Evolutionary conservation across 2,888 invertebrate genomes (phyloP), one percentile per base, ranked within the genome.

Genomic region (Apotomis betuletana): DNA sequence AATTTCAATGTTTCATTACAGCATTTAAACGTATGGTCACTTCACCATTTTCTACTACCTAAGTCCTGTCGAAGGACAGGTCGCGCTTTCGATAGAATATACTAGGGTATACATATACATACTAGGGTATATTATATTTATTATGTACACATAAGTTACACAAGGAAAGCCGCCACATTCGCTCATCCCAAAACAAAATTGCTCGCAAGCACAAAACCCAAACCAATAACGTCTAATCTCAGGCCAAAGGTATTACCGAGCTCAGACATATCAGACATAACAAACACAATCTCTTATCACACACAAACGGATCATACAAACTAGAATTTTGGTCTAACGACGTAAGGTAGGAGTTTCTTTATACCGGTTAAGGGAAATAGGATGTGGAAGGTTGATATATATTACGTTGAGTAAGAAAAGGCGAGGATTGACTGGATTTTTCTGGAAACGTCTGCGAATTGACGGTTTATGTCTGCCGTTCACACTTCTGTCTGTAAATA

Each of bases 141-240:
- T 49, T 12, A 4, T 41, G 6, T 49, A 3, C 12, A 49, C 9
- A 49, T 49, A 10, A 49, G 49, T 0, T 49, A 49, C 63, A 2
- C 36, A 4, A 38, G 27, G 3, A n/a, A 54, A 54, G 52, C 64
- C 44, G 15, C 64, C 54, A 55, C 38, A 63, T 41, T 52, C 54
- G 15, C 41, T 64, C 52, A 36, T 54, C 44, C 36, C 6, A 51
- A 54, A 52, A 51, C 60, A 60, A 65, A 15, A 70, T 70, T 69
- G 69, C 69, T 57, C 12, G 54, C 64, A 46, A 15, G 46, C 60
- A 61, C 67, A 71, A 69, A 69, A 62, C 46, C 65, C 54, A 62
- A 65, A 67, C 71, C 71, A 72, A 72, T 72, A 72, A 72, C 55
- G 62, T 41, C 65, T 72, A 72, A 72, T 72, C 71, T 61, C 51